A percentile compares a stretch with the other conserved stretches of the same genome.
phyloP scores from a whole-genome alignment of 2,888 invertebrate species.

The Idaea dimidiata region DNA sequence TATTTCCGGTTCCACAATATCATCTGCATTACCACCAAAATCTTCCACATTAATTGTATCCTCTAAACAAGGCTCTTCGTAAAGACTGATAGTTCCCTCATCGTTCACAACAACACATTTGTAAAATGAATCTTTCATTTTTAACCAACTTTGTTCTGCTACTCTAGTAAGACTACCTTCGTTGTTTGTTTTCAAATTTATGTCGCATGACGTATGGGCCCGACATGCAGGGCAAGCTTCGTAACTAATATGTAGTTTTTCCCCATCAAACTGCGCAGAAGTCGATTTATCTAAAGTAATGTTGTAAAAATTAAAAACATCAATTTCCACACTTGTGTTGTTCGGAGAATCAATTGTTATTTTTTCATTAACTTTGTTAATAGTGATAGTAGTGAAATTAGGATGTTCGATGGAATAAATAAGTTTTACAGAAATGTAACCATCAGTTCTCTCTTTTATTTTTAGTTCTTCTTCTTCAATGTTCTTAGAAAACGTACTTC shows the following conservation, averaged over 20 bases:
- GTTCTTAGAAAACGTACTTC: conserved; percentile 38
- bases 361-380: conserved; percentile 56
- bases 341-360: conserved; percentile 63
- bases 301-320: conserved; percentile 49
- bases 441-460: conserved; percentile 45
- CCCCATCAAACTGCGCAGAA: conserved; percentile 56
- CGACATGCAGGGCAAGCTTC: conserved; percentile 56
- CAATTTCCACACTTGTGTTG: conserved; percentile 45
- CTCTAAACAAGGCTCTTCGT: conserved; percentile 40
- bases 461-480: conserved; percentile 35
- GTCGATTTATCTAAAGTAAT: conserved; percentile 57
- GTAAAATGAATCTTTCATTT: conserved; percentile 61
- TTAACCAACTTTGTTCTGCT: conserved; percentile 52
- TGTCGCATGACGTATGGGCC: conserved; percentile 51
- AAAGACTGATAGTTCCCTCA: conserved; percentile 54
- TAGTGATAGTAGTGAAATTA: conserved; percentile 74
- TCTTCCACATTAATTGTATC: conserved; percentile 34
- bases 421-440: conserved; percentile 59
- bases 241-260: conserved; percentile 51
- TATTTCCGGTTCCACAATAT: conserved; percentile 26
- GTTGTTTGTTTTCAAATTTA: conserved; percentile 49
- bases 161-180: conserved; percentile 35
- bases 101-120: conserved; percentile 56
- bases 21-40: conserved; percentile 17
- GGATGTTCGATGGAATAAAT: conserved; percentile 69